Base-by-base conservation (phyloP, 1,140 invertebrate species). In the Carposina sasakii region DNA sequence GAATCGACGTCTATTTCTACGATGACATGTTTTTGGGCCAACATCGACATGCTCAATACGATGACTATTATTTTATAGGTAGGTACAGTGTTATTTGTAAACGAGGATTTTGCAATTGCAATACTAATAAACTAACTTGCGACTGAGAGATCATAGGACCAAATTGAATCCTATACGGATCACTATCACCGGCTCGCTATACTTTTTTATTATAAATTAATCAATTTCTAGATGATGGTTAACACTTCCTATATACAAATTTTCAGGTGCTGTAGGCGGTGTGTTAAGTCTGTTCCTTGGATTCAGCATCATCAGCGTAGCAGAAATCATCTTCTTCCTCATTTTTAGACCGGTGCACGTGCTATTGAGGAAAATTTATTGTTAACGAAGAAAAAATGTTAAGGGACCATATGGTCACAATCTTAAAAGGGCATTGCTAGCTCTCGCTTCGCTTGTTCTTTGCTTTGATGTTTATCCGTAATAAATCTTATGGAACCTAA, bases 251-350 rank as follows among this genome's bases (percentile, higher is more conserved):
- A 28, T n/a, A n/a, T n/a, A n/a, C n/a, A n/a, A n/a, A n/a, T 24
- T 60, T 63, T 6, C 64, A 90, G 89, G 87, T 52, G 86, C 86
- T 2, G 87, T 88, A 41, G 88, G 89, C 1, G 88, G 88, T 23
- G 63, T 89, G 0, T 63, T 89, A 3, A 88, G 88, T 22, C 63
- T 90, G 0, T 89, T 88, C 48, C 72, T 87, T 2, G 89, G 88
- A n/a, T 89, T 89, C 56, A 89, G 88, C 53, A 85, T 89, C 28
- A 86, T 90, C 54, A 88, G 87, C 48, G 74, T 81, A 0, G 85
- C 88, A 0, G 89, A 90, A 63, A 53, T 90, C 4, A 46, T 89
- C 1, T 90, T 89, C 60, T 90, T 89, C 43, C 67, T 85, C 0
- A 41, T 82, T 0, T 53, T 86, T 3, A 77, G 76, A 43, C 81